phyloP scores from a whole-genome alignment of 1,140 invertebrate species.

The Ooceraea biroi region DNA sequence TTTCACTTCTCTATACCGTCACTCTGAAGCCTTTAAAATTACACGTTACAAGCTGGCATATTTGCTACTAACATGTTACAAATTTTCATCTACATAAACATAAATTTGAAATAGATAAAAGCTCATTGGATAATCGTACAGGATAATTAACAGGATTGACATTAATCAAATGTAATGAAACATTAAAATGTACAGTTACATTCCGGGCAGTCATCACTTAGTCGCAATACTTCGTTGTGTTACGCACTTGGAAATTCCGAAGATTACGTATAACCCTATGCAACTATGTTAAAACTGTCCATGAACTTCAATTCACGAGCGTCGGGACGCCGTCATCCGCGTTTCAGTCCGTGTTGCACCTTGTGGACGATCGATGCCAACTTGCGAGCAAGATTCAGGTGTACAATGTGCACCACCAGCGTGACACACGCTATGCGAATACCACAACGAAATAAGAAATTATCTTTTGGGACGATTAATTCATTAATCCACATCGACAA shows the following conservation, averaged over 20 bases:
- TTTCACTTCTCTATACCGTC: too few species aligned
- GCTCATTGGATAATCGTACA: neutral
- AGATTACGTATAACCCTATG: neutral
- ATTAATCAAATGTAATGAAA: neutral
- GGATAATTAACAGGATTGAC: neutral
- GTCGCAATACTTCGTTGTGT: neutral
- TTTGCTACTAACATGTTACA: neutral
- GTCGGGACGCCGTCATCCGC: neutral
- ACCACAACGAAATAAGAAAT: too few species aligned
- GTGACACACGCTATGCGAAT: conserved; percentile 65
- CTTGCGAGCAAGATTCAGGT: neutral
- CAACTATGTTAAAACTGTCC: conserved; percentile 32
- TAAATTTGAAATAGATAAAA: conserved; percentile 13
- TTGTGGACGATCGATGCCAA: conserved; percentile 22
- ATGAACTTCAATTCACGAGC: neutral
- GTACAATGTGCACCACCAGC: conserved; percentile 48
- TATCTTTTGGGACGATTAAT: too few species aligned
- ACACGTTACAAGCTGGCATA: neutral
- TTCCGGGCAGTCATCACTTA: neutral
- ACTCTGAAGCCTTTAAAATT: too few species aligned
- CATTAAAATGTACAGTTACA: neutral
- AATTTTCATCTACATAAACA: conserved; percentile 1
- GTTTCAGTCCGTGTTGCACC: conserved; percentile 26
- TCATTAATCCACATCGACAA: too few species aligned
- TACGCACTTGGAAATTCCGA: conserved; percentile 22